These are phyloP conservation scores for Antigone vipio DNA, from an alignment of 2,113 vertebrate species.

Conservation along the genomic window DNA sequence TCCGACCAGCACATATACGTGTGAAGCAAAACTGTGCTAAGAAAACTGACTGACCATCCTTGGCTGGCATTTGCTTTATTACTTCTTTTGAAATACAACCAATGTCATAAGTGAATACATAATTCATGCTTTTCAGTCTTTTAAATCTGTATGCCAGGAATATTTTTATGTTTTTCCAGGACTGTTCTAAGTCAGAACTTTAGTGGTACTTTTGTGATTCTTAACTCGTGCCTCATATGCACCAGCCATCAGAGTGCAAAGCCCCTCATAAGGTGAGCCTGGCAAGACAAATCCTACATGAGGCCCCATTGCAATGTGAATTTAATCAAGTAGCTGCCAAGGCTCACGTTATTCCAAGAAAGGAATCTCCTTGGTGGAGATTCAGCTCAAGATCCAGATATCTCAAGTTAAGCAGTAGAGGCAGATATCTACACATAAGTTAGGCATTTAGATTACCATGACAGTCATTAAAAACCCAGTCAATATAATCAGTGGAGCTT, in stretches of 20 bases:
- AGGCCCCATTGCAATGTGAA: not conserved
- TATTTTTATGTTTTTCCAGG: not conserved
- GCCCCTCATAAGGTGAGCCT: not conserved
- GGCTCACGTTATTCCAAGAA: too few relatives aligned
- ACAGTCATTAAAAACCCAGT: not conserved
- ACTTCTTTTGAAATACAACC: not conserved
- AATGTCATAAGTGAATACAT: not conserved
- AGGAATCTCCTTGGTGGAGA: not conserved
- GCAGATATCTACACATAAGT: not conserved
- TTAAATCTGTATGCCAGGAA: not conserved
- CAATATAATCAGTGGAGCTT: not conserved
- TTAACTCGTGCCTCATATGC: accelerated
- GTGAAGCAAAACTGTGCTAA: not conserved
- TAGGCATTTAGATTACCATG: not conserved
- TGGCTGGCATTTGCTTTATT: not conserved
- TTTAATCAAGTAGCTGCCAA: not conserved
- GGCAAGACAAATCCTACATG: not conserved
- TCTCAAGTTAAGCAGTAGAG: not conserved
- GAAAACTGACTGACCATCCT: not conserved
- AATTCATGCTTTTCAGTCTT: not conserved
- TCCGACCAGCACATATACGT: accelerated
- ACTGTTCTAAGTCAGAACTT: not conserved
- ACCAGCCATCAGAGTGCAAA: not conserved
- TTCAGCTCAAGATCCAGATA: not conserved
- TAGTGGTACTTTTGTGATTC: not conserved